Evolutionary conservation across 2,113 vertebrate species (phyloP).

Genomic region (Pristiophorus japonicus): DNA sequence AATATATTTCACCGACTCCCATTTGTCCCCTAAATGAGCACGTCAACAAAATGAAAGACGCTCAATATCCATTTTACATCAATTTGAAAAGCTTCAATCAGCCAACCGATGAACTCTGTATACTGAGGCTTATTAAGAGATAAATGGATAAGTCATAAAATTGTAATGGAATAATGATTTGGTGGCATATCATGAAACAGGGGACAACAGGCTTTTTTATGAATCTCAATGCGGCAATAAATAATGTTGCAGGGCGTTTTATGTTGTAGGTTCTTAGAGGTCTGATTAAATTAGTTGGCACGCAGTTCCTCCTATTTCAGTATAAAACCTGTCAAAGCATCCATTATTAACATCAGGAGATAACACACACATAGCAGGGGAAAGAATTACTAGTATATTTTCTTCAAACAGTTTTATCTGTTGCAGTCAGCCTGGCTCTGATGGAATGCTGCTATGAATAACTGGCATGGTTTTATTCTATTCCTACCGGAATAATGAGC

Average conservation of each 20-base stretch:
- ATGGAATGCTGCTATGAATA: not conserved
- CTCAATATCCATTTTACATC: not conserved
- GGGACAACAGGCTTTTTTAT: not conserved
- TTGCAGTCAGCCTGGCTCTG: not conserved
- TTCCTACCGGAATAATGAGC: not conserved
- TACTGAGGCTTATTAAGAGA: not conserved
- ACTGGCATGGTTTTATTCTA: not conserved
- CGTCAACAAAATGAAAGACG: not conserved
- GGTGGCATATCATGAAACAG: not conserved
- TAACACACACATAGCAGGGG: not conserved
- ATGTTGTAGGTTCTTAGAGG: not conserved
- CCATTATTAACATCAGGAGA: not conserved
- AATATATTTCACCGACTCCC: not conserved
- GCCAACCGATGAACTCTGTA: not conserved
- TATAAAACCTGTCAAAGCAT: not conserved
- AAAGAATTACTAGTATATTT: not conserved
- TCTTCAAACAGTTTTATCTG: conserved; percentile 9
- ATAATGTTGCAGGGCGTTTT: not conserved
- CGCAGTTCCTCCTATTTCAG: not conserved
- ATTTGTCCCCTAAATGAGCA: not conserved
- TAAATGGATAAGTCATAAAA: not conserved
- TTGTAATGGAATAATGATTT: not conserved
- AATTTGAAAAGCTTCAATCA: not conserved
- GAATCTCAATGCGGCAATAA: not conserved
- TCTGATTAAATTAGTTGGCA: not conserved